Percentiles rank a stretch among this genome's conserved stretches.
Evolutionary conservation across 1,140 invertebrate species (phyloP).

Genomic region (Ceratina japonica): DNA sequence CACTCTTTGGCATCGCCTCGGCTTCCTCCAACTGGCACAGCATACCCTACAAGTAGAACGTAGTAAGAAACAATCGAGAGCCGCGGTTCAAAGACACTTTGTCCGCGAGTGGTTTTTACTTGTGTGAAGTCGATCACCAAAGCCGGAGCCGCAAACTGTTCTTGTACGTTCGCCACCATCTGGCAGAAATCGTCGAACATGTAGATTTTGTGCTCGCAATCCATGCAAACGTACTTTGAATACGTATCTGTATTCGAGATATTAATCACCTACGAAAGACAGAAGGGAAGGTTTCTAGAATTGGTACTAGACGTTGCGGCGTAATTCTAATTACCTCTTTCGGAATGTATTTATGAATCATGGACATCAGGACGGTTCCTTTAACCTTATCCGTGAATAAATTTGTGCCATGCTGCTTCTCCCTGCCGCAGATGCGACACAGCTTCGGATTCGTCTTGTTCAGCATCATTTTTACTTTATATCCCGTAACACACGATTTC

Average conservation of each 20-base stretch:
- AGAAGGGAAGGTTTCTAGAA: conserved; percentile 60
- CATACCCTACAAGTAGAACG: conserved; percentile 68
- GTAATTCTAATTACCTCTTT: conserved; percentile 69
- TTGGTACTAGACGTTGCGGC: background rate
- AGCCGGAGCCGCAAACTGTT: conserved; percentile 69
- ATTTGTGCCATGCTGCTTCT: conserved; percentile 72
- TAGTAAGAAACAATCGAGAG: background rate
- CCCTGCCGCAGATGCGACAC: conserved; percentile 75
- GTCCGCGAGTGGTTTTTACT: conserved; percentile 60
- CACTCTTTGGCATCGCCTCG: conserved; percentile 61
- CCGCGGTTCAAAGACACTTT: conserved; percentile 37
- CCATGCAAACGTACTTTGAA: conserved; percentile 74
- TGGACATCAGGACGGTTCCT: conserved; percentile 70
- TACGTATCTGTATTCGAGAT: conserved; percentile 70
- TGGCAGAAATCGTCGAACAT: conserved; percentile 74
- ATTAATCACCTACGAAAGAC: conserved; percentile 70
- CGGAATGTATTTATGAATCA: conserved; percentile 75
- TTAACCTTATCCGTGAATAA: conserved; percentile 74
- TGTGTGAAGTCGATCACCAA: conserved; percentile 75
- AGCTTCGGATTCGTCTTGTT: conserved; percentile 70
- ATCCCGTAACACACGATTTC: background rate
- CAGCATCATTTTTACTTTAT: conserved; percentile 67
- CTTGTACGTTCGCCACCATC: conserved; percentile 75
- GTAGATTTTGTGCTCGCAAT: conserved; percentile 74
- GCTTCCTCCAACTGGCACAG: conserved; percentile 71